phyloP scores from a whole-genome alignment of 2,888 invertebrate species.

The Hyalella azteca region DNA sequence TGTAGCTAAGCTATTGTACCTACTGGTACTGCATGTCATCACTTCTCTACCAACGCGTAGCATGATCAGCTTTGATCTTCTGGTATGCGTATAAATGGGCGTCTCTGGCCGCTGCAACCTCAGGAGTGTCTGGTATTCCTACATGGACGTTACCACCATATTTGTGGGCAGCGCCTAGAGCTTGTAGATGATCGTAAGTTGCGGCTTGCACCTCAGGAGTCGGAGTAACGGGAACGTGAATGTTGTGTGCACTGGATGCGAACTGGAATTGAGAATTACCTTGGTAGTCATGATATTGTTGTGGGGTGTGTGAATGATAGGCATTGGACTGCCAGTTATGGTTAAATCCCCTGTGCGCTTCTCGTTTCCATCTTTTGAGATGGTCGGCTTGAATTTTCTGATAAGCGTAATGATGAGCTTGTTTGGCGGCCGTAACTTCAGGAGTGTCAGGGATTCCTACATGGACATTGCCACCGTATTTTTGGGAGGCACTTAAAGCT shows the following conservation, averaged over 20 bases:
- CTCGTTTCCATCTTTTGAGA: background rate
- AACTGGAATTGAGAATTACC: background rate
- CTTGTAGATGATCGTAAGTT: constrained; percentile 57
- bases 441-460: background rate
- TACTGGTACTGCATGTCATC: background rate
- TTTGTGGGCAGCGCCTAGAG: background rate
- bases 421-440: background rate
- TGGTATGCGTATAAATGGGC: constrained; percentile 14
- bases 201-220: constrained; percentile 58
- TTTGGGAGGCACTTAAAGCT: constrained; percentile 11
- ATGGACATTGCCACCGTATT: constrained; percentile 4
- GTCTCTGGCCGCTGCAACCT: background rate
- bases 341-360: background rate
- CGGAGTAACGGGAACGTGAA: constrained; percentile 45
- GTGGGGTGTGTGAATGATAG: background rate
- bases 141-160: constrained; percentile 9
- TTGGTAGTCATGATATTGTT: background rate
- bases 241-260: background rate
- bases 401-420: background rate
- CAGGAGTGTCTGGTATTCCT: background rate
- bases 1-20: background rate
- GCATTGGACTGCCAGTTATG: background rate
- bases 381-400: background rate
- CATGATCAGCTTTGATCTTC: background rate
- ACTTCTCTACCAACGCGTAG: background rate